Percentiles rank a stretch among this genome's conserved stretches.
Evolutionary conservation across 2,888 invertebrate species (phyloP).

Genomic region (Xylota sylvarum): DNA sequence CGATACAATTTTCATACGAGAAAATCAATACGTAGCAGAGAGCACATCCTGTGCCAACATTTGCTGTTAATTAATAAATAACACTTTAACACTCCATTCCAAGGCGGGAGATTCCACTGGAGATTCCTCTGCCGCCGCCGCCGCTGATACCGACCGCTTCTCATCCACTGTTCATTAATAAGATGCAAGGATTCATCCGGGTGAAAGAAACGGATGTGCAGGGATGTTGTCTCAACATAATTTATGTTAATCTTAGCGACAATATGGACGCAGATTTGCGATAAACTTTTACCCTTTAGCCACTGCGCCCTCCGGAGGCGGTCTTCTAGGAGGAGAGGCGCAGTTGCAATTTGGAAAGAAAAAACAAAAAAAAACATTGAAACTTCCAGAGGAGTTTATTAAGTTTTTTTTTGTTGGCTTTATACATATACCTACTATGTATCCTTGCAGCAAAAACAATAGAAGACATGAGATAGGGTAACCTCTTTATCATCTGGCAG

Average conservation of each 20-base stretch:
- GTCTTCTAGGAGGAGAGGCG: neutral
- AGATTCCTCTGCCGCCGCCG: slow-evolving; percentile 34
- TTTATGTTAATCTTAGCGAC: slow-evolving; percentile 76
- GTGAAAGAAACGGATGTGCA: slow-evolving; percentile 73
- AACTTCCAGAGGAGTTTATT: slow-evolving; percentile 62
- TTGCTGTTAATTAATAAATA: slow-evolving; percentile 73
- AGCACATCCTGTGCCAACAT: slow-evolving; percentile 55
- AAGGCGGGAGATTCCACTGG: neutral
- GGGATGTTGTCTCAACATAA: slow-evolving; percentile 71
- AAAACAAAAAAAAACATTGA: slow-evolving; percentile 30
- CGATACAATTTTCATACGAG: slow-evolving; percentile 61
- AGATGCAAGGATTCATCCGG: slow-evolving; percentile 62
- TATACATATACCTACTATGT: slow-evolving; percentile 4
- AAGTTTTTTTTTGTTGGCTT: slow-evolving; percentile 29
- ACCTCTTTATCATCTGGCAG: slow-evolving; percentile 68
- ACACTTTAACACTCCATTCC: slow-evolving; percentile 62
- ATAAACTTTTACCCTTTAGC: slow-evolving; percentile 69
- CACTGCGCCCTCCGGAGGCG: neutral
- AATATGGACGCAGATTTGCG: slow-evolving; percentile 72
- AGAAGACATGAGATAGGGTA: slow-evolving; percentile 45
- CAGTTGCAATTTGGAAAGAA: slow-evolving; percentile 28
- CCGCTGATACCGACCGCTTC: slow-evolving; percentile 8
- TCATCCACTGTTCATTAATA: slow-evolving; percentile 61
- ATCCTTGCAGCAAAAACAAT: slow-evolving; percentile 45
- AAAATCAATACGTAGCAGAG: slow-evolving; percentile 62